phyloP scores from a whole-genome alignment of 1,140 invertebrate species.

The Ceratina japonica region DNA sequence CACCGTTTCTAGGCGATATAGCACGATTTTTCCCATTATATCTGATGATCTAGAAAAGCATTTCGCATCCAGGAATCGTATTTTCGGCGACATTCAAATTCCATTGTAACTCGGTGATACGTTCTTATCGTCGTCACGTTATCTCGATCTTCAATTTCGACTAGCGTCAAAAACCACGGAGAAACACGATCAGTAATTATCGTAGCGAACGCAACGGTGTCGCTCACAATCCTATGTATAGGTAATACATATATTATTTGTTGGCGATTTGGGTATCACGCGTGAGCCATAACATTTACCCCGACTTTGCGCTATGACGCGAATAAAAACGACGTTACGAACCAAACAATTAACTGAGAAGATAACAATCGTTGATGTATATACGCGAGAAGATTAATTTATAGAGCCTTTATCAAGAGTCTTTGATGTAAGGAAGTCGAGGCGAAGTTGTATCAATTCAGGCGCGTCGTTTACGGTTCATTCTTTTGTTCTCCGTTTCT shows the following conservation, averaged over 20 bases:
- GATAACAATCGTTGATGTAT: constrained; percentile 64
- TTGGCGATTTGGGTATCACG: too few species aligned
- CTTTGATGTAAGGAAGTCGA: constrained; percentile 18
- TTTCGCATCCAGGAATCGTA: too few species aligned
- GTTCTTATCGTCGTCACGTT: constrained; percentile 12
- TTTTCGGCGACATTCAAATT: neutral
- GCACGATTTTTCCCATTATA: neutral
- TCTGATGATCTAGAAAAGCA: neutral
- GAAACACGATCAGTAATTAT: neutral
- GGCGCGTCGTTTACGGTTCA: neutral
- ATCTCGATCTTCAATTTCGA: constrained; percentile 4
- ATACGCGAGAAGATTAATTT: constrained; percentile 69
- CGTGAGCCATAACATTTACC: neutral
- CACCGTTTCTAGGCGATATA: too few species aligned
- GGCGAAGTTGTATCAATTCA: neutral
- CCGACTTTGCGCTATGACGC: constrained; percentile 39
- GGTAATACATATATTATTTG: too few species aligned
- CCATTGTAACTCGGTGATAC: neutral
- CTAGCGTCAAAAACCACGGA: neutral
- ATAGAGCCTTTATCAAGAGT: constrained; percentile 59
- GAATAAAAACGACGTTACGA: constrained; percentile 58
- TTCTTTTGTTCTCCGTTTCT: neutral
- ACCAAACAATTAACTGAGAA: constrained; percentile 52
- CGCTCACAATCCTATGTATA: neutral
- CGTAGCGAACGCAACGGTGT: neutral